Percentiles rank a stretch among this genome's conserved stretches.
Evolutionary conservation across 2,888 invertebrate genomes (phyloP).

Genomic region (Cryptocheilus praepositus): DNA sequence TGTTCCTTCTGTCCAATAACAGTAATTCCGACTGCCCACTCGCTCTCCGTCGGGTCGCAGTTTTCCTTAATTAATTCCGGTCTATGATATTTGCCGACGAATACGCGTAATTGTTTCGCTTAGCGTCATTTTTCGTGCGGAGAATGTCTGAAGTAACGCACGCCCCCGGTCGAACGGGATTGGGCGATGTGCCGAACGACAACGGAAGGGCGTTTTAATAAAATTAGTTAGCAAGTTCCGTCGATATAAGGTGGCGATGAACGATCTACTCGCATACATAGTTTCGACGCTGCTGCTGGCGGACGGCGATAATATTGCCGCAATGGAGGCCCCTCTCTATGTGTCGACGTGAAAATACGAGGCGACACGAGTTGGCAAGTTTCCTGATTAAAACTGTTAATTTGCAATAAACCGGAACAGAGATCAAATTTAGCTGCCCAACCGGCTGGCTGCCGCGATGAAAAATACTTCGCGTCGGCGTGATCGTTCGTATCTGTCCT

Average conservation of each 20-base stretch:
- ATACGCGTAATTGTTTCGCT: no score
- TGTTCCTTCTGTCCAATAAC: no score
- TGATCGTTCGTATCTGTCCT: no score
- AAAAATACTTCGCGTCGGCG: no score
- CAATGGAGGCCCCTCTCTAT: conserved; percentile 39
- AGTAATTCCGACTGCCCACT: no score
- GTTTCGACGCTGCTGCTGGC: conserved; percentile 47
- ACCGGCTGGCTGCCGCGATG: background rate
- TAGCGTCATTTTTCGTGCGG: no score
- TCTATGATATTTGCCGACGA: no score
- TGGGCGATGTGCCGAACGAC: conserved; percentile 14
- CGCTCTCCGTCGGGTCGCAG: no score
- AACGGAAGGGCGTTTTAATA: conserved; percentile 57
- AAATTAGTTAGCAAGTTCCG: conserved; percentile 64
- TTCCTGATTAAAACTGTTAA: conserved; percentile 70
- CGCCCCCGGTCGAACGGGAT: background rate
- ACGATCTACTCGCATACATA: conserved; percentile 50
- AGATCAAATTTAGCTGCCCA: background rate
- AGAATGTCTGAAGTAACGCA: no score
- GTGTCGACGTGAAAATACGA: conserved; percentile 62
- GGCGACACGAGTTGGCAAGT: conserved; percentile 60
- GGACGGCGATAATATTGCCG: conserved; percentile 64
- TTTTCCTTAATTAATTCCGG: no score
- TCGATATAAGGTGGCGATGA: conserved; percentile 63
- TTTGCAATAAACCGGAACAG: conserved; percentile 64